A percentile compares a stretch with the other conserved stretches of the same genome.
Conservation (phyloP, 2,888 invertebrate genomes). For the Amiota minor region DNA sequence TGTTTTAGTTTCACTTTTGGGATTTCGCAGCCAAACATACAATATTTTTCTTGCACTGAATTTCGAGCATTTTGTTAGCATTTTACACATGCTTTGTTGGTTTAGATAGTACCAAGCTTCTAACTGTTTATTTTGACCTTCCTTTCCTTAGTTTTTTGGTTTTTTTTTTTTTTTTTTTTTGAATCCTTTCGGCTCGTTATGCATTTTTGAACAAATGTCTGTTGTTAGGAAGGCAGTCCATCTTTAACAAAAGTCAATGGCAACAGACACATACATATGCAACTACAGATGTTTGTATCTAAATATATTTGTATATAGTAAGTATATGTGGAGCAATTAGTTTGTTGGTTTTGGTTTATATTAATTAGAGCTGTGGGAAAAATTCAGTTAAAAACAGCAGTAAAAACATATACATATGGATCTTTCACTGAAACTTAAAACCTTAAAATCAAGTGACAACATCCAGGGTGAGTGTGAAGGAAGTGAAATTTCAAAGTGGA, state of each 20-base stretch:
- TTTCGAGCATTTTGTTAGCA: constrained; percentile 23
- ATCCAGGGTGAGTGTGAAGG: not conserved
- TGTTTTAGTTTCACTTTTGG: constrained; percentile 23
- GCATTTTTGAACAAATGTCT: constrained; percentile 7
- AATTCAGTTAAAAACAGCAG: not conserved
- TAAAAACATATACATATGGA: not conserved
- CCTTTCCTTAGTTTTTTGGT: not conserved
- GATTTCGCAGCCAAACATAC: constrained; percentile 3
- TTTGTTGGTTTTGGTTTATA: not conserved
- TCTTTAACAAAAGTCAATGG: constrained; percentile 15
- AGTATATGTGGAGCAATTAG: not conserved
- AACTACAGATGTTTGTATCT: no score
- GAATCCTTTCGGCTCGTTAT: not conserved
- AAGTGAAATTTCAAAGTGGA: no score
- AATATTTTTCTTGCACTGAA: constrained; percentile 12
- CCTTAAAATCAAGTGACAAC: not conserved
- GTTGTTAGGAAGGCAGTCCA: not conserved
- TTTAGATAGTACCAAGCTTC: not conserved
- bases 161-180: not conserved
- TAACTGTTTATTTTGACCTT: constrained; percentile 4
- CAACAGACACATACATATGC: not conserved
- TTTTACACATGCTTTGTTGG: constrained; percentile 24
- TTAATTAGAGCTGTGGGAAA: constrained; percentile 13
- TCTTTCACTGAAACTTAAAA: not conserved
- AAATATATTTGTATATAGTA: no score